Conservation (phyloP, 2,797 vertebrate genomes). For the Enteromius trimaculatus region DNA sequence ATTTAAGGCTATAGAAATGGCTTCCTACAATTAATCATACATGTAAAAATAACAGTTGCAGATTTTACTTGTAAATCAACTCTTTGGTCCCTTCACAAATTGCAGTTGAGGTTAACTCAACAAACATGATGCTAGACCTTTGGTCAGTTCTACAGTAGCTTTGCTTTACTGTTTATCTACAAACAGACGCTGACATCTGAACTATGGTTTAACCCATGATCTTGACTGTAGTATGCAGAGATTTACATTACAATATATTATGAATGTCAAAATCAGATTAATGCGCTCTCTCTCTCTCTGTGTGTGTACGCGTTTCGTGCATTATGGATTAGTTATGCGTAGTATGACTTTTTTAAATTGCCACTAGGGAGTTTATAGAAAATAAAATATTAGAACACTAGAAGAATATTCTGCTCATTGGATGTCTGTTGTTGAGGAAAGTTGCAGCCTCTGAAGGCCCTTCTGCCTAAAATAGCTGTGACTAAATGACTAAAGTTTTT, state of each 20-base stretch:
- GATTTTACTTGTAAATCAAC: not conserved
- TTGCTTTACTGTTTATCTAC: not conserved
- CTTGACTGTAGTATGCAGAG: not conserved
- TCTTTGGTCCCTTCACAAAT: not conserved
- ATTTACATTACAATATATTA: not conserved
- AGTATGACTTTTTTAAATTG: not conserved
- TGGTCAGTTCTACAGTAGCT: not conserved
- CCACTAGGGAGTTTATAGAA: not conserved
- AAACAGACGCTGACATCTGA: conserved; percentile 11
- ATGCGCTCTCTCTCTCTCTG: not conserved
- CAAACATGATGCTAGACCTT: not conserved
- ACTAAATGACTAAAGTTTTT: not conserved
- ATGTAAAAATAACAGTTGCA: conserved; percentile 29
- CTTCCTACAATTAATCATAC: conserved; percentile 24
- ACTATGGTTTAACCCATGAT: conserved; percentile 9
- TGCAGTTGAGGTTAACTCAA: not conserved
- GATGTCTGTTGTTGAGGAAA: not conserved
- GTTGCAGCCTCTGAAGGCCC: no score
- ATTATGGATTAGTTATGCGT: conserved; percentile 3
- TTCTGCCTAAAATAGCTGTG: not conserved
- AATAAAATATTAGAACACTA: not conserved
- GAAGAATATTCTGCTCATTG: not conserved
- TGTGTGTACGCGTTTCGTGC: not conserved
- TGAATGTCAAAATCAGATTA: not conserved
- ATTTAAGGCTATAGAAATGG: conserved; percentile 23